Evolutionary conservation across 1,140 invertebrate species (phyloP).

Genomic region (Sitophilus oryzae): DNA sequence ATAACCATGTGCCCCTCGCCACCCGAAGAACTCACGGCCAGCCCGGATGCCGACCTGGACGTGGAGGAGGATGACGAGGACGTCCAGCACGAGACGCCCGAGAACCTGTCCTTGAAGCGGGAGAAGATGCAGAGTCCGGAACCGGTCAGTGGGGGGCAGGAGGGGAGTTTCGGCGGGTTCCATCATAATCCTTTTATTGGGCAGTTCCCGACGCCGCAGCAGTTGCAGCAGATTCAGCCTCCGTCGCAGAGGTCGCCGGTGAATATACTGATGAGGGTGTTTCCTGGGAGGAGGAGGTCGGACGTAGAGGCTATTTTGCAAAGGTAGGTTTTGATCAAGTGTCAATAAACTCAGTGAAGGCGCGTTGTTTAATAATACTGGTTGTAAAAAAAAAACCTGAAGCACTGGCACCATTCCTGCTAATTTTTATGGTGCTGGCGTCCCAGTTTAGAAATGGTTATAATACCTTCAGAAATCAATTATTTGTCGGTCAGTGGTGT

Average conservation of each 20-base stretch:
- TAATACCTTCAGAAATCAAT: too few relatives aligned
- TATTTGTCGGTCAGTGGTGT: too few relatives aligned
- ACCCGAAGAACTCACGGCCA: constrained; percentile 44
- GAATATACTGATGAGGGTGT: constrained; percentile 72
- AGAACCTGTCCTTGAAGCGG: constrained; percentile 55
- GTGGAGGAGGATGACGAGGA: constrained; percentile 48
- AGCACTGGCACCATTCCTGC: too few relatives aligned
- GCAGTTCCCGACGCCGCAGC: constrained; percentile 45
- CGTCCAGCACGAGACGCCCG: constrained; percentile 51
- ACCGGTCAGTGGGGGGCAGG: constrained; percentile 34
- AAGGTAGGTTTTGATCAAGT: constrained; percentile 45
- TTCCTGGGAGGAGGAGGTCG: constrained; percentile 73
- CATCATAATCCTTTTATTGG: constrained; percentile 46
- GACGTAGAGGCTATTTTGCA: constrained; percentile 78
- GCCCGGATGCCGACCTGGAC: constrained; percentile 49
- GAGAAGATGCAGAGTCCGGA: constrained; percentile 41
- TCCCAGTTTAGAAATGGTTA: too few relatives aligned
- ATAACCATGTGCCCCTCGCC: constrained; percentile 45
- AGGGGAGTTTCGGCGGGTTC: constrained; percentile 44
- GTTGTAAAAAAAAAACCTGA: too few relatives aligned
- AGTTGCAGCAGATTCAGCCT: constrained; percentile 43
- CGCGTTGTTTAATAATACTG: too few relatives aligned
- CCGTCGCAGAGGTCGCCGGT: constrained; percentile 58
- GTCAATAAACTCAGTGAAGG: neutral
- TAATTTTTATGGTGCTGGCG: too few relatives aligned